These are phyloP conservation scores for Clupea harengus DNA, from an alignment of 2,113 vertebrate genomes.

Conservation along the genomic window DNA sequence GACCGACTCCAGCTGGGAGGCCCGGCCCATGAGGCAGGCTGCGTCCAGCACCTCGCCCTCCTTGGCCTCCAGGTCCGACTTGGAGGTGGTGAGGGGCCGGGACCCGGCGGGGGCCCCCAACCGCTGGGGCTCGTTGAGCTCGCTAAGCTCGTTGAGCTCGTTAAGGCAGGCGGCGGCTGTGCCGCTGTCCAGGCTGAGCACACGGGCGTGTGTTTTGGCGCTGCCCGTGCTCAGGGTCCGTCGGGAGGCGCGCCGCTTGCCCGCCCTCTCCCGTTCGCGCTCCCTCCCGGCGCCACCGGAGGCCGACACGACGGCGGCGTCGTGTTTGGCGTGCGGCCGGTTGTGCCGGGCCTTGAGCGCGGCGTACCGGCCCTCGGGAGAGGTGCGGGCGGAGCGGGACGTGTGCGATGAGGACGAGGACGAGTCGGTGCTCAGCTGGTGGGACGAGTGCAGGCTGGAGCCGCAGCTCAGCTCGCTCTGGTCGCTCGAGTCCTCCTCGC, in stretches of 20 bases:
- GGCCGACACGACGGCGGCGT: neutral
- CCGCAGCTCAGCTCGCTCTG: constrained; percentile 94
- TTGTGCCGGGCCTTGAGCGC: constrained; percentile 84
- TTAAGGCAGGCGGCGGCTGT: constrained; percentile 94
- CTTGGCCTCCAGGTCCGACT: constrained; percentile 99
- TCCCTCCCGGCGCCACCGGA: constrained; percentile 62
- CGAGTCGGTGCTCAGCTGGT: constrained; percentile 91
- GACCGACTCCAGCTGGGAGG: constrained; percentile 96
- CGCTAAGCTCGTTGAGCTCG: constrained; percentile 39
- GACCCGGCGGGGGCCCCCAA: constrained; percentile 83
- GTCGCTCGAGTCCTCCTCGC: constrained; percentile 93
- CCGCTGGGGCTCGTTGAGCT: constrained; percentile 68
- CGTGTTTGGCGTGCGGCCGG: constrained; percentile 47
- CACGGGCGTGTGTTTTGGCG: constrained; percentile 89
- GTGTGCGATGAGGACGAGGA: constrained; percentile 91
- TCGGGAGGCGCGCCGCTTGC: constrained; percentile 73
- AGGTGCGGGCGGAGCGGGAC: constrained; percentile 69
- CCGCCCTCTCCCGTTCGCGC: constrained; percentile 62
- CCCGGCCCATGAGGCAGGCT: constrained; percentile 89
- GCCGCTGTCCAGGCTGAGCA: constrained; percentile 93
- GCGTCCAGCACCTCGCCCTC: constrained; percentile 98
- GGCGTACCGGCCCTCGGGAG: constrained; percentile 82
- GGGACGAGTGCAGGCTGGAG: constrained; percentile 88
- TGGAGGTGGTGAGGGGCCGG: constrained; percentile 93
- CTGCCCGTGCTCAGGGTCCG: constrained; percentile 84